Conservation (phyloP, 2,888 invertebrate genomes). For the Acanthopleura granulata region DNA sequence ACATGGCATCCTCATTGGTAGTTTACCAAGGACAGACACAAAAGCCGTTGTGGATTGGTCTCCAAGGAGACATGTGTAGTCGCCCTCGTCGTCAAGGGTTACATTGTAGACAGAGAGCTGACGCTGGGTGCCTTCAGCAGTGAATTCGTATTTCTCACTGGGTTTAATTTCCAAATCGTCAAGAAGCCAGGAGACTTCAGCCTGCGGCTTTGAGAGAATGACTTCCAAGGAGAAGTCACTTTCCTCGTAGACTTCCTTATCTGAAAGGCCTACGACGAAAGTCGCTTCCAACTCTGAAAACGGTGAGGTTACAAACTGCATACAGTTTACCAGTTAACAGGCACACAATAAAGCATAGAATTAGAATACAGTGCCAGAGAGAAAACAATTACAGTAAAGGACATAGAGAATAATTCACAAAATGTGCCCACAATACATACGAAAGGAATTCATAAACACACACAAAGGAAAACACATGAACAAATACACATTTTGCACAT, state of each 20-base stretch:
- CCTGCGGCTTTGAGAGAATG: slow-evolving; percentile 60
- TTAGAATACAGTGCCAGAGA: no score
- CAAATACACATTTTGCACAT: no score
- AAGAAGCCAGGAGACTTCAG: slow-evolving; percentile 66
- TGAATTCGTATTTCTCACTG: slow-evolving; percentile 49
- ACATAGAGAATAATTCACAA: no score
- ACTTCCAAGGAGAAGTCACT: neutral
- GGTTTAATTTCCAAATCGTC: slow-evolving; percentile 50
- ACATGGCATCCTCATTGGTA: no score
- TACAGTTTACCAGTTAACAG: no score
- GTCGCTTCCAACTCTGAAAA: slow-evolving; percentile 31
- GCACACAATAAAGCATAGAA: no score
- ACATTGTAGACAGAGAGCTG: slow-evolving; percentile 44
- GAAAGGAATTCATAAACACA: no score
- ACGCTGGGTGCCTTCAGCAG: slow-evolving; percentile 41
- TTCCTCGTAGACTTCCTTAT: slow-evolving; percentile 16
- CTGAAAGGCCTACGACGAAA: slow-evolving; percentile 39
- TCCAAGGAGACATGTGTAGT: slow-evolving; percentile 42
- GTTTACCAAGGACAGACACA: slow-evolving; percentile 52
- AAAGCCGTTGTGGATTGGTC: slow-evolving; percentile 43
- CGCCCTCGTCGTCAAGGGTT: slow-evolving; percentile 41
- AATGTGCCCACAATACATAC: no score
- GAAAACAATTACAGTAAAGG: no score
- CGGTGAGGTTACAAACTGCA: neutral
- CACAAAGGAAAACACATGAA: no score